Evolutionary conservation across 1,140 invertebrate species (phyloP), one percentile per base, ranked within the genome.

Genomic region (Solenopsis fugax): DNA sequence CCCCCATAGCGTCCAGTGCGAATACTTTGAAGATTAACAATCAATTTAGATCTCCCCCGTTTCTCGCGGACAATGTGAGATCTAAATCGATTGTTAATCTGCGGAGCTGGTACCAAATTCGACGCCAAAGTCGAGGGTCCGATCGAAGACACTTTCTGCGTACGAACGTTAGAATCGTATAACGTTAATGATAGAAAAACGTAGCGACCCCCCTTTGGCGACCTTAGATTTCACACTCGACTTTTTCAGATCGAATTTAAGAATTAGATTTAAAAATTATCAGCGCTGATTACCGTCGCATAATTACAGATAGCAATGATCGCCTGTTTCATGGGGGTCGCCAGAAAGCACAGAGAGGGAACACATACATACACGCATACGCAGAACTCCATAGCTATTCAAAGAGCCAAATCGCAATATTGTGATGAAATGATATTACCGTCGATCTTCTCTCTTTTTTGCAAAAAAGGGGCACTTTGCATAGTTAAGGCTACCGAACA

Each of bases 391-490:
- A 89, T 94, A 93, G 92, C 92, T 93, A 94, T 94, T 93, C 93
- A 95, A 94, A 94, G 93, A 94, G 93, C 94, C 94, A 93, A 93
- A 94, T 89, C 91, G 89, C 89, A 91, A 71, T 72, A 87, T 90
- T 90, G 89, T 91, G 87, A 94, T 94, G 86, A 89, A 92, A 91
- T 94, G 94, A 94, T 95, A 93, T 94, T 94, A 93, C 90, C 92
- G 91, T 93, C 90, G 91, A 92, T 92, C 88, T 91, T 90, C 69
- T 87, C 81, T 91, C 86, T 91, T 91, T 29, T 67, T 86, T 86
- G 82, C 76, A 90, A 24, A 78, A 69, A 91, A 92, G 82, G 88
- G 93, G 93, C 93, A 93, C 94, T 94, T 94, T 94, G 93, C 92
- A 95, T 94, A 94, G 92, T 94, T 94, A 93, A 91, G 93, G 92